Evolutionary conservation across 2,113 vertebrate species (phyloP).

Genomic region (Talpa occidentalis): DNA sequence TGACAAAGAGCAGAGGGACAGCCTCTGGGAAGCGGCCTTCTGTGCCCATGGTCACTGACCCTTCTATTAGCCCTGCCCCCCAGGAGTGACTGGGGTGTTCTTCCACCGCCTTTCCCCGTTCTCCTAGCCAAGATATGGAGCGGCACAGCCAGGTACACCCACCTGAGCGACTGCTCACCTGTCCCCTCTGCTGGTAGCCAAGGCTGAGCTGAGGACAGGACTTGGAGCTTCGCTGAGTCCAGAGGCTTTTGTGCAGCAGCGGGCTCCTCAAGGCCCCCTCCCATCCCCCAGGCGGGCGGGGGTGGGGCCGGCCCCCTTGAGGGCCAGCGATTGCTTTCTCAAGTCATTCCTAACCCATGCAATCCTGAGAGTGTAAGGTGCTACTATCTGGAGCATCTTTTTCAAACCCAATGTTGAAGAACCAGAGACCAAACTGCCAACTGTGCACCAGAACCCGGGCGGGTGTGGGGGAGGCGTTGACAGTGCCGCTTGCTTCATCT

Average conservation of each 20-base stretch:
- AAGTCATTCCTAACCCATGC: not conserved
- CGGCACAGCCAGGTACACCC: fast-evolving
- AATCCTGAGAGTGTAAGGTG: not conserved
- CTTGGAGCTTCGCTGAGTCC: not conserved
- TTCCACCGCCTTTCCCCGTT: not conserved
- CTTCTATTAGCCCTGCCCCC: not conserved
- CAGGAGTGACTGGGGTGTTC: not conserved
- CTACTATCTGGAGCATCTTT: not conserved
- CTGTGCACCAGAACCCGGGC: not conserved
- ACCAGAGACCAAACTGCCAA: not conserved
- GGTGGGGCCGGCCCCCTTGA: not conserved
- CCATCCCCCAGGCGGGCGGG: too few relatives aligned
- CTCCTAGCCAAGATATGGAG: fast-evolving
- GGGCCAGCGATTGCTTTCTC: not conserved
- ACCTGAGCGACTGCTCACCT: not conserved
- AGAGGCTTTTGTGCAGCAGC: fast-evolving
- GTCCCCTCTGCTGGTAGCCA: fast-evolving
- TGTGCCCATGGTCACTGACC: not conserved
- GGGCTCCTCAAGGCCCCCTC: too few relatives aligned
- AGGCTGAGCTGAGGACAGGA: not conserved
- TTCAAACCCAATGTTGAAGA: not conserved
- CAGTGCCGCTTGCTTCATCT: not conserved
- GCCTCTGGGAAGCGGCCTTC: not conserved
- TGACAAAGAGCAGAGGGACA: not conserved
- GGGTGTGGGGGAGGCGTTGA: too few relatives aligned